Evolutionary conservation across 1,140 invertebrate species (phyloP), one percentile per base, ranked within the genome.

Genomic region (Aphidius ervi): DNA sequence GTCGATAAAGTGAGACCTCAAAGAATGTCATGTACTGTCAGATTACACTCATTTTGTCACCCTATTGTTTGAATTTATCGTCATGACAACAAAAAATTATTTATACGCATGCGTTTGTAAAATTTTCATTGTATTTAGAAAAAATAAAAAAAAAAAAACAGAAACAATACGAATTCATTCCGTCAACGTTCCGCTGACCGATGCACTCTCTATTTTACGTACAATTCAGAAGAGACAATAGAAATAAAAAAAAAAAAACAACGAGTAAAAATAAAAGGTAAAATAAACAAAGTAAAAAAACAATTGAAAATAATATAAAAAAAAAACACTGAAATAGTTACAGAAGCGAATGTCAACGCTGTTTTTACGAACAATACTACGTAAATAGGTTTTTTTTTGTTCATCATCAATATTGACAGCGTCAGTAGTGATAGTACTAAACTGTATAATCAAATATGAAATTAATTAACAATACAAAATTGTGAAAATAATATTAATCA

Each of bases 121-220:
- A 42, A 8, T 41, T 10, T 9, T 39, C 9, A 39, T 42, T 54
- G 41, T 42, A n/a, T 40, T 57, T 57, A 23, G n/a, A 16, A 47
- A 5, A 52, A 5, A 39, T 57, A 10, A 7, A 10, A 8, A 45
- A 23, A 16, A 31, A 10, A 8, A 16, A 16, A 10, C 8, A 9
- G 42, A 45, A 53, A 56, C 59, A 61, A 61, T 61, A 20, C 20
- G 59, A 61, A 61, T 61, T 61, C 59, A 61, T 61, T 61, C 50
- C 59, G 56, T 54, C 52, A 54, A 59, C 58, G 49, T 46, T 48
- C 48, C 56, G 54, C 43, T 40, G 45, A 8, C 41, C 49, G 41
- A 52, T 55, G 52, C 54, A 61, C 41, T 9, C 40, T 23, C 50
- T 9, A 20, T 49, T 43, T 45, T 37, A 47, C 56, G 46, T 48